phyloP scores from a whole-genome alignment of 2,888 invertebrate genomes.

The Slavum lentiscoides region DNA sequence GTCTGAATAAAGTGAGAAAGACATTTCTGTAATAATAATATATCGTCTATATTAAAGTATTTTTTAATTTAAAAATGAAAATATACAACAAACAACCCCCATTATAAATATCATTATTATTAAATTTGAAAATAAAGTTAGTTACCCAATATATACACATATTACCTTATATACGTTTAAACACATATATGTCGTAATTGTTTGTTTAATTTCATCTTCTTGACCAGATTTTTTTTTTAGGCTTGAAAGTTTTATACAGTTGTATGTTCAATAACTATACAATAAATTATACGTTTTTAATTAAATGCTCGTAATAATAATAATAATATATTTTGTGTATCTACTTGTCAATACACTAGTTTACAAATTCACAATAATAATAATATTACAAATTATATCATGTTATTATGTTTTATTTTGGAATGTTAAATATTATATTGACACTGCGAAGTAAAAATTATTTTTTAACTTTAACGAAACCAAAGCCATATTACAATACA shows the following conservation, averaged over 20 bases:
- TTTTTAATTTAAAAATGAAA: too few species aligned
- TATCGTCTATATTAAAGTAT: too few species aligned
- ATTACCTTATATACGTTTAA: too few species aligned
- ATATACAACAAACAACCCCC: too few species aligned
- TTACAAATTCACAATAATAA: constrained; percentile 27
- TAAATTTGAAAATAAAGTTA: too few species aligned
- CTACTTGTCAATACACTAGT: constrained; percentile 40
- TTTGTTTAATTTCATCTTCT: too few species aligned
- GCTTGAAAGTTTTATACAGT: not conserved
- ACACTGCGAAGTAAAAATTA: constrained; percentile 18
- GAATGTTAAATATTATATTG: constrained; percentile 42
- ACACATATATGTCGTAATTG: too few species aligned
- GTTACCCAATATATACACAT: too few species aligned
- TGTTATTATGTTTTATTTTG: constrained; percentile 31
- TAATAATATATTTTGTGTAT: constrained; percentile 40
- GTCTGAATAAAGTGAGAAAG: too few species aligned
- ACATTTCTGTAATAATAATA: too few species aligned
- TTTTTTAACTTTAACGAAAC: constrained; percentile 40
- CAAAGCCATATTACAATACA: constrained; percentile 37
- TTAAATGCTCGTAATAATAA: constrained; percentile 33
- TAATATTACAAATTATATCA: constrained; percentile 26
- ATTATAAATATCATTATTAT: too few species aligned
- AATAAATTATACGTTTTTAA: constrained; percentile 26
- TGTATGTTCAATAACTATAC: constrained; percentile 7
- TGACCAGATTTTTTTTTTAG: too few species aligned